These are phyloP conservation scores for Myathropa florea DNA, from an alignment of 2,888 invertebrate genomes.

Conservation along the genomic window DNA sequence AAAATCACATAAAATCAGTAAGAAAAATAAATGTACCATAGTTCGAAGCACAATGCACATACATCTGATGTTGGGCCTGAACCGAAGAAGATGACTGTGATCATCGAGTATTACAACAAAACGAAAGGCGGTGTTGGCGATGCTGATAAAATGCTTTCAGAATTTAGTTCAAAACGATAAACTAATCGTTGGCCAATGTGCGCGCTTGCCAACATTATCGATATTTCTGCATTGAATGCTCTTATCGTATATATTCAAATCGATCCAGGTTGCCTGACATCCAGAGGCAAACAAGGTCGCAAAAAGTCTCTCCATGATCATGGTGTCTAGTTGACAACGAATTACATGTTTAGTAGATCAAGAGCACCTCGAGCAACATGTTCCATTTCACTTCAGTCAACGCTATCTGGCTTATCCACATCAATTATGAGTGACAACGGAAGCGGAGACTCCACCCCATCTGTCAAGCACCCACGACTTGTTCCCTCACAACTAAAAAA, in stretches of 20 bases:
- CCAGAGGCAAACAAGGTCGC: slow-evolving; percentile 11
- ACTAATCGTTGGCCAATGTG: no score
- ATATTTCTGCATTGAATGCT: slow-evolving; percentile 11
- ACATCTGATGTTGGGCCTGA: slow-evolving; percentile 4
- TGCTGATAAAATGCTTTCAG: slow-evolving; percentile 51
- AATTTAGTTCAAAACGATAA: no score
- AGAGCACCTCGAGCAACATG: slow-evolving; percentile 14
- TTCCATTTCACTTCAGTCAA: slow-evolving; percentile 8
- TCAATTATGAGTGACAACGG: slow-evolving; percentile 1
- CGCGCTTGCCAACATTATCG: no score
- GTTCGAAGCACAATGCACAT: slow-evolving; percentile 16
- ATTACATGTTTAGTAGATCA: slow-evolving; percentile 6
- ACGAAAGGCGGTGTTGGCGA: slow-evolving; percentile 33
- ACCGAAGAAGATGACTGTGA: slow-evolving; percentile 32
- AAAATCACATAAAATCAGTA: no score
- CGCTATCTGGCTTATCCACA: slow-evolving; percentile 2
- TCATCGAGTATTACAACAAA: slow-evolving; percentile 33
- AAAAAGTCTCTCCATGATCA: no score
- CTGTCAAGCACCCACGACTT: not conserved
- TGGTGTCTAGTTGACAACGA: not conserved
- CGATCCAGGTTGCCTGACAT: not conserved
- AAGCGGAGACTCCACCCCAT: not conserved
- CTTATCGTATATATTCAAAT: slow-evolving; percentile 11
- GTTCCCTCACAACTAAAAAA: slow-evolving; percentile 8
- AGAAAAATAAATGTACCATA: no score